A percentile compares a stretch with the other conserved stretches of the same genome.
These are phyloP conservation scores for Ambastaia sidthimunki DNA, from an alignment of 2,797 vertebrate species.

Conservation along the genomic window DNA sequence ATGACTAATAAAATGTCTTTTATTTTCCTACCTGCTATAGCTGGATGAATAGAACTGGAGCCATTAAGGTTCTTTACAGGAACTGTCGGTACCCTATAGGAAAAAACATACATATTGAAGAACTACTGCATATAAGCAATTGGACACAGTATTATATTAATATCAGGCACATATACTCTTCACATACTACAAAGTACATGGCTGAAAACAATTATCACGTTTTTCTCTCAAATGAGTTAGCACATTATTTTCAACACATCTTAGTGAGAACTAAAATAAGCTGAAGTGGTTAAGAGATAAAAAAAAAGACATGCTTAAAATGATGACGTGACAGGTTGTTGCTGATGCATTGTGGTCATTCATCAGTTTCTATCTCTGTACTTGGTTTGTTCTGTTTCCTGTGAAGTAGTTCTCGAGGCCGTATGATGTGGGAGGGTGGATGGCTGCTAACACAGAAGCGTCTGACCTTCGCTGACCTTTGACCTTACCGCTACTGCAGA, in stretches of 20 bases:
- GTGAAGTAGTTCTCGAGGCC: not conserved
- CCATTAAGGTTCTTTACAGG: conserved; percentile 95
- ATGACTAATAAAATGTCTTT: not conserved
- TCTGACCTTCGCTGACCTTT: conserved; percentile 62
- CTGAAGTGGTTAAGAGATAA: conserved; percentile 30
- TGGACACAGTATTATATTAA: no score
- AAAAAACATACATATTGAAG: conserved; percentile 13
- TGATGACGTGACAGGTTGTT: conserved; percentile 9
- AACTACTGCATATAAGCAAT: not conserved
- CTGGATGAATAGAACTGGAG: conserved; percentile 90
- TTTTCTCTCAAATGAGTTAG: no score
- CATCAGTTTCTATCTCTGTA: not conserved
- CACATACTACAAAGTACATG: no score
- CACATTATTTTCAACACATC: not conserved
- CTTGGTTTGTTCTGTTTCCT: not conserved
- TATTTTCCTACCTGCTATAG: conserved; percentile 85
- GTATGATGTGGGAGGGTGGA: not conserved
- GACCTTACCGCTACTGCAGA: conserved; percentile 42
- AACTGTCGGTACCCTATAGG: conserved; percentile 88
- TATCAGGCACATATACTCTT: no score
- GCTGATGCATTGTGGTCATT: not conserved
- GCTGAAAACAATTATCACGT: no score
- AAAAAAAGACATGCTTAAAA: not conserved
- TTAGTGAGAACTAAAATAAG: conserved; percentile 21
- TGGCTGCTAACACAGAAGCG: conserved; percentile 29